phyloP scores from a whole-genome alignment of 2,113 vertebrate species.

The Egretta garzetta region DNA sequence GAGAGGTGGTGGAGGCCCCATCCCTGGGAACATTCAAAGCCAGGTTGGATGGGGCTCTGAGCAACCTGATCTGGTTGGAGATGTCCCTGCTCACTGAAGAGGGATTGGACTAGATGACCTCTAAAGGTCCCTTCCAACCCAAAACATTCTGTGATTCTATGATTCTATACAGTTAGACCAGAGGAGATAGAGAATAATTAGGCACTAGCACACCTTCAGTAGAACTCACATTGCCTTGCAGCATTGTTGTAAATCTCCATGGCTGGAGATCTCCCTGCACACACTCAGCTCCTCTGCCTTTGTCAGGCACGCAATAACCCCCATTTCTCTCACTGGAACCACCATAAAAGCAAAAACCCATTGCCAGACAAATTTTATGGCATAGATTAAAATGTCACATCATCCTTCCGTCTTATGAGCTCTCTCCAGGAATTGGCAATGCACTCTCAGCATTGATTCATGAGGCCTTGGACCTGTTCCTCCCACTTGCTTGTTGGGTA shows the following conservation, averaged over 20 bases:
- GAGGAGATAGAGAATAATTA: neutral
- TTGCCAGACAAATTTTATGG: neutral
- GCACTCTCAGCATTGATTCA: neutral
- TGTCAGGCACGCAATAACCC: neutral
- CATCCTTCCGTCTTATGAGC: fast-evolving
- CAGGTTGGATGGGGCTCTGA: too few relatives aligned
- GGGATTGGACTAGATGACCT: too few relatives aligned
- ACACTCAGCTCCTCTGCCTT: neutral
- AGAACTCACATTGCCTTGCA: neutral
- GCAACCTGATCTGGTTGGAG: too few relatives aligned
- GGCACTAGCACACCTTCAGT: neutral
- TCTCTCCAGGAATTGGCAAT: neutral
- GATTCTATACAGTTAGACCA: neutral
- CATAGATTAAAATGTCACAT: neutral
- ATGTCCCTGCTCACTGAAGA: too few relatives aligned
- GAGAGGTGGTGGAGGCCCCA: too few relatives aligned
- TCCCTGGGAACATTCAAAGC: too few relatives aligned
- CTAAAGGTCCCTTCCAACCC: too few relatives aligned
- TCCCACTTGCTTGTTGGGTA: neutral
- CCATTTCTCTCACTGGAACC: neutral
- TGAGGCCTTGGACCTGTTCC: neutral
- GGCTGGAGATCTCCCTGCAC: neutral
- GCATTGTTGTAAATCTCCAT: neutral
- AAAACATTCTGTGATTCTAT: too few relatives aligned
- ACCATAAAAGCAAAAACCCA: neutral